Evolutionary conservation across 1,140 invertebrate genomes (phyloP).

Genomic region (Penaeus chinensis): DNA sequence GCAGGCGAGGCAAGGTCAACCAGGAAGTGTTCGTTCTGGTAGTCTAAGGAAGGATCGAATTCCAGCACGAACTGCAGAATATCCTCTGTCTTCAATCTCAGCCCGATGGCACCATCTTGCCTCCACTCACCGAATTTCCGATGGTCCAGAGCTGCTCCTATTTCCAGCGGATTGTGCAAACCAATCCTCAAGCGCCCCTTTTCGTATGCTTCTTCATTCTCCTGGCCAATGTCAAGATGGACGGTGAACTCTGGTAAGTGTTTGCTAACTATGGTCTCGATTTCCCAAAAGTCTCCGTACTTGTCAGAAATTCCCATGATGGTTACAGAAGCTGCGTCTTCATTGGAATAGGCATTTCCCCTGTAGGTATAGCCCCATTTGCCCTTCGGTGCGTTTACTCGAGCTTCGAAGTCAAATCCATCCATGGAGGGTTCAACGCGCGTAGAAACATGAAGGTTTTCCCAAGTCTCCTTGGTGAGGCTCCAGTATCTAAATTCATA

Average conservation of each 20-base stretch:
- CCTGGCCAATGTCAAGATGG: constrained; percentile 11
- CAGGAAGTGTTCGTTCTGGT: background rate
- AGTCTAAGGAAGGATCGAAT: constrained; percentile 40
- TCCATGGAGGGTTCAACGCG: background rate
- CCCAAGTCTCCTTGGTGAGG: constrained; percentile 13
- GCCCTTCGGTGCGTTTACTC: background rate
- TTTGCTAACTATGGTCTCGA: constrained; percentile 33
- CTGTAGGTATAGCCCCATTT: constrained; percentile 41
- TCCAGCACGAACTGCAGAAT: constrained; percentile 38
- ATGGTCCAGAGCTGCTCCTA: constrained; percentile 36
- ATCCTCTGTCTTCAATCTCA: constrained; percentile 27
- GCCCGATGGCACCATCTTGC: constrained; percentile 34
- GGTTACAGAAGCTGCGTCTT: background rate
- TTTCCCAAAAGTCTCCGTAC: constrained; percentile 25
- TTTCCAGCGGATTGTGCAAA: constrained; percentile 45
- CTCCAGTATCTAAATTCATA: constrained; percentile 39
- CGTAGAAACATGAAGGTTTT: constrained; percentile 28
- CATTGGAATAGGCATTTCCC: background rate
- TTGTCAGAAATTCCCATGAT: constrained; percentile 18
- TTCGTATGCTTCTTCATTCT: constrained; percentile 20
- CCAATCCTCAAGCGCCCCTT: constrained; percentile 37
- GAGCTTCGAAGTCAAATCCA: constrained; percentile 15
- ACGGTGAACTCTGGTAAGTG: constrained; percentile 30
- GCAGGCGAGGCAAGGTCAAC: constrained; percentile 26
- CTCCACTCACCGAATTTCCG: constrained; percentile 34